Evolutionary conservation across 2,113 vertebrate species (phyloP), one percentile per base, ranked within the genome.

Genomic region (Channa maculata): DNA sequence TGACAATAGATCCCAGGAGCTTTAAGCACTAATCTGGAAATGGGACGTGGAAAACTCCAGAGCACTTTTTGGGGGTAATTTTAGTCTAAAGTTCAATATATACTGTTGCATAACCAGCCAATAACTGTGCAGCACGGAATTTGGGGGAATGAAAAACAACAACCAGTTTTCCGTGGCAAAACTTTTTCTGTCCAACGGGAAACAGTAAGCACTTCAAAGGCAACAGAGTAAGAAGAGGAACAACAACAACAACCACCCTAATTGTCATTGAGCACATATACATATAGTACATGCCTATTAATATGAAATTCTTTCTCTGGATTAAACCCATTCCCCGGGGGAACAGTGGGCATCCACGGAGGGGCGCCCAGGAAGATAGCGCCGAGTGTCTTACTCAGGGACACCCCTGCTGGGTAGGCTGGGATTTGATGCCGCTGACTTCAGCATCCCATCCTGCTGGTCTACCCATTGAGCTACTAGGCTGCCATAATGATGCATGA

Each of bases 1-100:
- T 41, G 64, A 82, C 45, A 50, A 62, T 55, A 78, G 36, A 15
- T 5, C 36, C 38, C 54, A 62, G 45, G 36, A 50, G 60, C 66
- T 66, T 50, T 10, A 44, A 51, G 15, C 55, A 57, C 24, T 24
- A 24, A 24, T 52, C 38, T 48, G 37, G 10, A 60, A 61, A 65
- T 46, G 14, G 61, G 57, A 50, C 54, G 60, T 51, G 63, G 52
- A 41, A 48, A 74, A 36, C 8, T 2, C 37, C 38, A 49, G 10
- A 45, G 45, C 24, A 41, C 15, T 6, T 43, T 52, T 57, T 55
- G 14, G 5, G 45, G 38, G 49, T 5, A 11, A 62, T 48, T 77
- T 59, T 41, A 2, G 11, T 58, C 61, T 44, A 50, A 71, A 37
- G 6, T 33, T 24, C 38, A 48, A 49, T 37, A 63, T 41, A 50